Percentiles rank a stretch among this genome's conserved stretches.
phyloP scores from a whole-genome alignment of 2,797 vertebrate genomes.

The Cetoscarus ocellatus region DNA sequence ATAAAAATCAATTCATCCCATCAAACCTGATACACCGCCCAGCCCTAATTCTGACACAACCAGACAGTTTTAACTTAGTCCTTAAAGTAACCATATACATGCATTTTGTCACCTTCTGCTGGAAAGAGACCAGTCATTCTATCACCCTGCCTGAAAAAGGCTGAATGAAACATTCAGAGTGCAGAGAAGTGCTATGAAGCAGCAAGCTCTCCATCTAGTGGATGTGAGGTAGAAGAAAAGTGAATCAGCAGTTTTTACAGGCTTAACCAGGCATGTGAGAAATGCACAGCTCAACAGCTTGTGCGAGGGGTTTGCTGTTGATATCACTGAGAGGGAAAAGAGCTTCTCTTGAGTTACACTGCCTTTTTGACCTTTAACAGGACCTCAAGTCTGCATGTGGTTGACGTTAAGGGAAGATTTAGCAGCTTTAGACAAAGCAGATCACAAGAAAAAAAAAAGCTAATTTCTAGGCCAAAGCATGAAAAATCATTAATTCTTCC shows the following conservation, averaged over 20 bases:
- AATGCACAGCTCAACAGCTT: constrained; percentile 4
- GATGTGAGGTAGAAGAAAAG: constrained; percentile 27
- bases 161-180: not conserved
- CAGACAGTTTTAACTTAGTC: not conserved
- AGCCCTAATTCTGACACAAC: not conserved
- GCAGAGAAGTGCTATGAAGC: constrained; percentile 22
- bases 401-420: not conserved
- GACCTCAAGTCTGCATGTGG: not conserved
- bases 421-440: not conserved
- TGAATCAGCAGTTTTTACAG: not conserved
- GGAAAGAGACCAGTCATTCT: not conserved
- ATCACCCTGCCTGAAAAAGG: not conserved
- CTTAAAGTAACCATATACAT: constrained; percentile 3
- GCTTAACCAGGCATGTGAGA: constrained; percentile 10
- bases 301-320: constrained; percentile 2
- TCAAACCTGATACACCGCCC: too few relatives aligned
- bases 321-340: constrained; percentile 4
- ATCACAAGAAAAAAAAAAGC: not conserved
- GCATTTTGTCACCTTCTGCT: not conserved
- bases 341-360: not conserved
- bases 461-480: not conserved
- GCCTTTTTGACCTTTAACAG: not conserved
- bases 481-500: not conserved
- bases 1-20: too few relatives aligned
- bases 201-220: constrained; percentile 77